Base-by-base conservation (phyloP, 2,113 vertebrate genomes). In the Perca fluviatilis region DNA sequence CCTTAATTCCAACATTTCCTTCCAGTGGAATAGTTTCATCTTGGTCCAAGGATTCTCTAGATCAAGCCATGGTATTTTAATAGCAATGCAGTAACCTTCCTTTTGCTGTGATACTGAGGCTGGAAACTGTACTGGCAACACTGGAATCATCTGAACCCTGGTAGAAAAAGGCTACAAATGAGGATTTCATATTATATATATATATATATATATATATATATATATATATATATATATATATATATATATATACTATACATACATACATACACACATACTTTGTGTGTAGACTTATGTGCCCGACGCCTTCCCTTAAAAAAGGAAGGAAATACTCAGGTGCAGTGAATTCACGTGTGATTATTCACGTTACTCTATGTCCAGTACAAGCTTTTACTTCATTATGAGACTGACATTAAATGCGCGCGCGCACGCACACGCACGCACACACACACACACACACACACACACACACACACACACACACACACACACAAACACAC, bases 331-430 rank as follows among this genome's bases (percentile, higher is more conserved):
- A 33, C 21, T 60, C 11, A 30, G 58, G 64, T 57, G 82, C 69
- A 68, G 51, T 58, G 13, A 12, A 67, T 54, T 66, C 73, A 69
- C 49, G 58, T 72, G 68, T 33, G 53, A 58, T 67, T 21, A 30
- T 78, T 77, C 69, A 74, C 50, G 74, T 21, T 73, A 47, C 30
- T 67, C 13, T 15, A 4, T 21, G 57, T 69, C 46, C 58, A 65
- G 10, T 10, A n/a, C 50, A 40, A 53, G 62, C 62, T 46, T 25
- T 13, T 19, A 60, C 61, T 64, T 51, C 9, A 27, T 43, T n/a
- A 51, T 61, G 12, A 27, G 69, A 36, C 27, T 12, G 19, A 40
- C 36, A 33, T 49, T 0, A 25, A 19, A 12, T 4, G 8, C 3
- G 4, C 47, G 36, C 49, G 4, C 30, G 4, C 58, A 3, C 68